Evolutionary conservation across 2,113 vertebrate species (phyloP).

Genomic region (Ceyx margarethae): DNA sequence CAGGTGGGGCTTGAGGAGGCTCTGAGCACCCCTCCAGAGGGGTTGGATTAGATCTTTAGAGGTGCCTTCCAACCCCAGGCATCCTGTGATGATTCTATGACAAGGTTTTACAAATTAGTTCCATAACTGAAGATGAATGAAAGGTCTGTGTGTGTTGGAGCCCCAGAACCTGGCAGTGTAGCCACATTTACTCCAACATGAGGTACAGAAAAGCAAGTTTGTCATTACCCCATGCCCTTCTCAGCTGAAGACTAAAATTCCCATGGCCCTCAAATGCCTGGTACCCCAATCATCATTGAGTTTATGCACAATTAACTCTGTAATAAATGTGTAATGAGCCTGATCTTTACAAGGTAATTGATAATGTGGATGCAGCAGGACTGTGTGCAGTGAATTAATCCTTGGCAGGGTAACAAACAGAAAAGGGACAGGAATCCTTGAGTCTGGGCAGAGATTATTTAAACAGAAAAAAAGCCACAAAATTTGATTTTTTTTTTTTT

Average conservation of each 20-base stretch:
- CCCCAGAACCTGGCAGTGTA: neutral
- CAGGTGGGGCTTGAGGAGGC: neutral
- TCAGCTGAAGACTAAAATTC: neutral
- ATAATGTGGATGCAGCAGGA: rapidly evolving
- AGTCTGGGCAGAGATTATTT: neutral
- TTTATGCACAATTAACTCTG: neutral
- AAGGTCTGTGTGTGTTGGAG: neutral
- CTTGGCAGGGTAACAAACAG: neutral
- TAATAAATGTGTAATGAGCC: neutral
- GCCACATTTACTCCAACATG: neutral
- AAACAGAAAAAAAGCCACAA: neutral
- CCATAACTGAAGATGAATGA: neutral
- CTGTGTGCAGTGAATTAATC: neutral
- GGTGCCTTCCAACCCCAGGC: too few species aligned
- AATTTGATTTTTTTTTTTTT: neutral
- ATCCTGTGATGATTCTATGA: neutral
- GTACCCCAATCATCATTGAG: neutral
- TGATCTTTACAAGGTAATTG: neutral
- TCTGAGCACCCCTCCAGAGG: too few species aligned
- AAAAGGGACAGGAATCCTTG: neutral
- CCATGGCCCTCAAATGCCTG: neutral
- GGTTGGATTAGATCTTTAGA: too few species aligned
- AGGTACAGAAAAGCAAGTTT: neutral
- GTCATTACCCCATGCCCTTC: neutral
- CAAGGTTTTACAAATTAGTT: neutral